phyloP scores from a whole-genome alignment of 2,113 vertebrate species.

The Leucopternis melanops region DNA sequence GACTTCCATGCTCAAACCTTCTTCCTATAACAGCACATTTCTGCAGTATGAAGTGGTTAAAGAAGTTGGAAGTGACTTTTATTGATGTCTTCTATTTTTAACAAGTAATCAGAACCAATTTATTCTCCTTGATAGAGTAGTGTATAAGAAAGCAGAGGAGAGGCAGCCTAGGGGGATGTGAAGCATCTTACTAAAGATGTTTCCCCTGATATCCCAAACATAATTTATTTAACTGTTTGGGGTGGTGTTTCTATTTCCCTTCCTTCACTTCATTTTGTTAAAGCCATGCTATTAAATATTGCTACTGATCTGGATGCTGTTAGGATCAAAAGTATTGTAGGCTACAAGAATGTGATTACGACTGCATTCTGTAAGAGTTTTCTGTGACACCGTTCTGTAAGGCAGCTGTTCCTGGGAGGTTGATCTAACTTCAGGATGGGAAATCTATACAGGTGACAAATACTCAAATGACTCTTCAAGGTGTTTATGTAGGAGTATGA shows the following conservation, averaged over 20 bases:
- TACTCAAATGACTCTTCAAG: not conserved
- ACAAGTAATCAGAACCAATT: slow-evolving; percentile 20
- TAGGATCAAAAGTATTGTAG: not conserved
- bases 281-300: not conserved
- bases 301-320: not conserved
- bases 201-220: not conserved
- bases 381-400: not conserved
- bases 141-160: not conserved
- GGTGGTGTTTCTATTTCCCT: not conserved
- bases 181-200: not conserved
- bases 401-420: not conserved
- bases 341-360: not conserved
- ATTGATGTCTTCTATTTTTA: slow-evolving; percentile 38
- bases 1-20: not conserved
- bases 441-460: not conserved
- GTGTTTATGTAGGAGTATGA: not conserved
- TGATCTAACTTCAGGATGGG: not conserved
- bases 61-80: not conserved
- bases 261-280: not conserved
- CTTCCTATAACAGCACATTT: not conserved
- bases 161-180: not conserved
- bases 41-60: not conserved
- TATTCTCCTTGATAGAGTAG: not conserved
- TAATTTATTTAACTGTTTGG: not conserved
- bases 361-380: not conserved